These are phyloP conservation scores for Orthonyx spaldingii DNA, from an alignment of 2,113 vertebrate genomes.

Conservation along the genomic window DNA sequence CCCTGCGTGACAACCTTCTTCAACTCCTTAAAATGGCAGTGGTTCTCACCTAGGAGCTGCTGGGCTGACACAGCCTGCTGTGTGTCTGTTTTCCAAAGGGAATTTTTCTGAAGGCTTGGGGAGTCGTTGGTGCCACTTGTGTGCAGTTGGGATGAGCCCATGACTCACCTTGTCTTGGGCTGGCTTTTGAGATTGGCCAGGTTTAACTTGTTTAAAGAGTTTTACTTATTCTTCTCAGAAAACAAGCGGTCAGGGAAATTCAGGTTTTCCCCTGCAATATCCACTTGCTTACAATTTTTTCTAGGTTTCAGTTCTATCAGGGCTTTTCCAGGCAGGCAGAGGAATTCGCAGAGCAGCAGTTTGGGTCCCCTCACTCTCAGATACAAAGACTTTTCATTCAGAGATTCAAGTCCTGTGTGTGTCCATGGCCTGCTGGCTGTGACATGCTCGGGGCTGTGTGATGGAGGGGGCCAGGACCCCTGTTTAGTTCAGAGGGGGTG, in stretches of 20 bases:
- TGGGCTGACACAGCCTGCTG: neutral
- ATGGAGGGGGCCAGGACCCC: neutral
- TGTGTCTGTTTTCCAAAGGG: neutral
- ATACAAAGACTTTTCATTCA: neutral
- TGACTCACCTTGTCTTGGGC: neutral
- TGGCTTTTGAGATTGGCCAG: neutral
- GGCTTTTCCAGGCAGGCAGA: neutral
- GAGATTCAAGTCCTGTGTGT: accelerated
- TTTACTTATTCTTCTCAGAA: neutral
- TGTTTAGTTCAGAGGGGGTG: neutral
- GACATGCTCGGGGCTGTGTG: neutral
- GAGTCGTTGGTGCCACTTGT: neutral
- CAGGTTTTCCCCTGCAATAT: neutral
- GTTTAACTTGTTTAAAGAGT: neutral
- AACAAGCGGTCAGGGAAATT: neutral
- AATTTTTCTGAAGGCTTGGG: no score
- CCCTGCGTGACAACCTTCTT: neutral
- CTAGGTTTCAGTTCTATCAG: neutral
- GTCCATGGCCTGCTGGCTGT: neutral
- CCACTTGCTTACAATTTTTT: neutral
- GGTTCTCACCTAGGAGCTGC: neutral
- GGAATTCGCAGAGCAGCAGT: neutral
- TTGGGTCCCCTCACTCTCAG: neutral
- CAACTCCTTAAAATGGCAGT: neutral
- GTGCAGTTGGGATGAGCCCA: neutral